Evolutionary conservation across 2,113 vertebrate genomes (phyloP), one percentile per base, ranked within the genome.

Genomic region (Thamnaconus septentrionalis): DNA sequence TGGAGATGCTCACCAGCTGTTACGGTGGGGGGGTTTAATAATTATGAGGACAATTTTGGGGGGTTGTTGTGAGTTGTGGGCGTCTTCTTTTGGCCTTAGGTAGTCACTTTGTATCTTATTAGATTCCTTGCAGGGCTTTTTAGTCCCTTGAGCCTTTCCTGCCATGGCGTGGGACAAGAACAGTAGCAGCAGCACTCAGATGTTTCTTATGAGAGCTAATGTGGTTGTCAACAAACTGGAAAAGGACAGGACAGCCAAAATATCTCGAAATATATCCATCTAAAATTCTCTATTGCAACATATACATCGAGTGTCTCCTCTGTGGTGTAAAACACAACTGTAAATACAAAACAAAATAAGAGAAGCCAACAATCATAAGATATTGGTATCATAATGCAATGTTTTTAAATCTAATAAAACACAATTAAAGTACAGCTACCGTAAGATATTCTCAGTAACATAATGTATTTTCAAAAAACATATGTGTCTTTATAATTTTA

Each of bases 1-100:
- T 79, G 68, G 46, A 46, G 72, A 42, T 53, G 64, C 66, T 81
- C 85, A 83, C 75, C 88, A 90, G 88, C 85, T 90, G 85, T 80
- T 84, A 72, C 48, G 56, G 56, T 31, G 18, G 18, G 18, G 18
- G 18, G 18, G 18, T 1, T 76, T 86, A 40, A 70, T 85, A 80
- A 89, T 81, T 83, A 85, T 76, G 67, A 39, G 48, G 61, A 78
- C 31, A 59, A 69, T 76, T 81, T 77, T 65, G 59, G 65, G 62
- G 55, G 49, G 47, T 74, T 83, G 69, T 83, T 83, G 64, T 56
- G 63, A 45, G 18, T 31, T 31, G 18, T 31, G 73, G 64, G 39
- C 57, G 52, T 71, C 71, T 76, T 49, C 9, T 64, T 87, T 72
- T 76, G 59, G 55, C 81, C 70, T 57, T 53, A 51, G 69, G 66